phyloP scores from a whole-genome alignment of 2,113 vertebrate species.

The Montifringilla adamsi region DNA sequence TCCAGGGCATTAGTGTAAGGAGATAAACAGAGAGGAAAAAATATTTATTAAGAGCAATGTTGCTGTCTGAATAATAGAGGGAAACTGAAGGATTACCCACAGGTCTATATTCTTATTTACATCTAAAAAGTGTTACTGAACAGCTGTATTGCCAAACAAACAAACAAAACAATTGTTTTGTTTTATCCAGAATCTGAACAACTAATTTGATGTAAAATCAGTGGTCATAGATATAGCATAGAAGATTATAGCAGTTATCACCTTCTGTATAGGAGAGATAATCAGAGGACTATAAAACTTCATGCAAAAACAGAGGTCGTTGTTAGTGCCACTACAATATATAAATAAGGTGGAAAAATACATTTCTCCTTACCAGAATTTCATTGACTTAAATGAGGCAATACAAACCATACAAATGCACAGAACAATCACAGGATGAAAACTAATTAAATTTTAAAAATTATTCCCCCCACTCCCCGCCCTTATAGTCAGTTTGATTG shows the following conservation, averaged over 20 bases:
- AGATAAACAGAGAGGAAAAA: background rate
- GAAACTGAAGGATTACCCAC: background rate
- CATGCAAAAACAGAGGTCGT: background rate
- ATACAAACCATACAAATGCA: constrained; percentile 48
- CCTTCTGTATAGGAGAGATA: background rate
- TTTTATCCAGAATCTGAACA: background rate
- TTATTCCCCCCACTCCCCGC: background rate
- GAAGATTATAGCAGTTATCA: constrained; percentile 3
- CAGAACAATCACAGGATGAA: constrained; percentile 27
- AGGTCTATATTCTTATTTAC: background rate
- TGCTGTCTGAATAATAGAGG: background rate
- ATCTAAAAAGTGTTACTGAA: background rate
- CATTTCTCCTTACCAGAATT: background rate
- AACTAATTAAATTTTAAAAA: constrained; percentile 63
- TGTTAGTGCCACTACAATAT: background rate
- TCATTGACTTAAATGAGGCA: constrained; percentile 46
- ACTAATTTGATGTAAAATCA: background rate
- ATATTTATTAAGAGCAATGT: background rate
- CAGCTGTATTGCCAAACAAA: background rate
- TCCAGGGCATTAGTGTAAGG: background rate
- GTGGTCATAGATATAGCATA: background rate
- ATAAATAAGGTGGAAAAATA: constrained; percentile 6
- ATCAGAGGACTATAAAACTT: constrained; percentile 14
- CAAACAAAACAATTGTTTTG: background rate
- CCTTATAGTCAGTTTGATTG: constrained; percentile 66